A percentile compares a stretch with the other conserved stretches of the same genome.
phyloP scores from a whole-genome alignment of 2,113 vertebrate genomes.

The Lasiurus cinereus region DNA sequence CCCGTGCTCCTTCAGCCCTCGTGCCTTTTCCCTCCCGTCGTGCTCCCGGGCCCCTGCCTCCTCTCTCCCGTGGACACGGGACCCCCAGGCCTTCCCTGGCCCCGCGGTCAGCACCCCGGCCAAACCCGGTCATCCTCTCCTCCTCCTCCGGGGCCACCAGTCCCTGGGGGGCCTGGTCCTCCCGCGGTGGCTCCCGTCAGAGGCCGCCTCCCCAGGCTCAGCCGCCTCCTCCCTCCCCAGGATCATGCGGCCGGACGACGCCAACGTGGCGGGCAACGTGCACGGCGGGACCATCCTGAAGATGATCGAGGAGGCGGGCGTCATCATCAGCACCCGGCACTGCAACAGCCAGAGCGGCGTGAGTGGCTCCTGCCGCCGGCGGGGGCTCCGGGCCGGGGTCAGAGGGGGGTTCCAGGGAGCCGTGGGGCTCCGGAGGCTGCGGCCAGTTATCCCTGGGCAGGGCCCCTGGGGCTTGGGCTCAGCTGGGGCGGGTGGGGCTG shows the following conservation, averaged over 20 bases:
- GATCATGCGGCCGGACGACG: constrained; percentile 96
- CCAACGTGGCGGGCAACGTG: constrained; percentile 95
- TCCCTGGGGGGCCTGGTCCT: neutral
- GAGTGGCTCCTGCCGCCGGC: constrained; percentile 26
- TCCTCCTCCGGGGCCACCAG: neutral
- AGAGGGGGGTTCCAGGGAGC: fast-evolving
- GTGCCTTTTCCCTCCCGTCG: neutral
- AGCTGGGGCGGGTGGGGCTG: neutral
- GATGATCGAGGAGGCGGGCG: constrained; percentile 98
- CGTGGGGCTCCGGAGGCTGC: neutral
- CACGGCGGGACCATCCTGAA: constrained; percentile 97
- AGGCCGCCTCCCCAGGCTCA: neutral
- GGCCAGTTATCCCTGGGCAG: neutral
- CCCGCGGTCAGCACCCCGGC: neutral
- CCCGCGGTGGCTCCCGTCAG: fast-evolving
- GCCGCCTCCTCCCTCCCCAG: constrained; percentile 81
- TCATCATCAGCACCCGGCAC: constrained; percentile 96
- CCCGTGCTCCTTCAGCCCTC: neutral
- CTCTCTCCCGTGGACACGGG: neutral
- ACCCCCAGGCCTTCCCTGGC: fast-evolving
- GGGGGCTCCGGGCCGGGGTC: too few relatives aligned
- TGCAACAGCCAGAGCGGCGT: constrained; percentile 94
- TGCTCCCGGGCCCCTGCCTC: too few relatives aligned
- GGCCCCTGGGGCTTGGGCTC: neutral
- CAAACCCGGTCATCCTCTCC: fast-evolving